Percentiles rank a stretch among this genome's conserved stretches.
Evolutionary conservation across 1,140 invertebrate species (phyloP).

Genomic region (Bombus consobrinus): DNA sequence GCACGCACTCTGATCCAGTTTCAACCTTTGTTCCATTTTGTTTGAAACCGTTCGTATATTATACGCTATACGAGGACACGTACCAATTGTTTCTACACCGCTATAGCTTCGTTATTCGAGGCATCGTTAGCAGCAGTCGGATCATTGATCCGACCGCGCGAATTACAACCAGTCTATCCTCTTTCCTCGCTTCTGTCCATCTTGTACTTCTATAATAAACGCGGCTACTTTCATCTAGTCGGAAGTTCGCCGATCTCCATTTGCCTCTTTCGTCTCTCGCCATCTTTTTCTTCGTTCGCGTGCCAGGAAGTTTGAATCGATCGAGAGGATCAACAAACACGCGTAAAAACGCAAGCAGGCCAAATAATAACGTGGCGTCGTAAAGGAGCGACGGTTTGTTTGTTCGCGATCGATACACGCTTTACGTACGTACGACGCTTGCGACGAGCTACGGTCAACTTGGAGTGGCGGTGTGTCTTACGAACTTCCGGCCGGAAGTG

Average conservation of each 20-base stretch:
- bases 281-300: neutral
- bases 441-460: conserved; percentile 26
- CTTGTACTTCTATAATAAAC: neutral
- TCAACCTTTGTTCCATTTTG: neutral
- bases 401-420: conserved; percentile 56
- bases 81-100: neutral
- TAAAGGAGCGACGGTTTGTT: neutral
- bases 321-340: neutral
- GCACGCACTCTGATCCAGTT: neutral
- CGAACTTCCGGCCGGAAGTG: conserved; percentile 61
- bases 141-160: conserved; percentile 37
- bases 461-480: conserved; percentile 54
- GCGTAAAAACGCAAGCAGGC: conserved; percentile 11
- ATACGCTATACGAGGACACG: neutral
- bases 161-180: neutral
- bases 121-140: neutral
- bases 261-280: too few species aligned
- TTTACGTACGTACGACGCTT: conserved; percentile 43
- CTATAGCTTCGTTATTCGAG: neutral
- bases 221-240: neutral
- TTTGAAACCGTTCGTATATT: too few species aligned
- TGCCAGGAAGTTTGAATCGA: neutral
- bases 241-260: neutral
- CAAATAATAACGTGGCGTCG: conserved; percentile 32
- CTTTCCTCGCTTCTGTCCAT: neutral